Conservation (phyloP, 2,888 invertebrate species). For the Cynaeus angustus region DNA sequence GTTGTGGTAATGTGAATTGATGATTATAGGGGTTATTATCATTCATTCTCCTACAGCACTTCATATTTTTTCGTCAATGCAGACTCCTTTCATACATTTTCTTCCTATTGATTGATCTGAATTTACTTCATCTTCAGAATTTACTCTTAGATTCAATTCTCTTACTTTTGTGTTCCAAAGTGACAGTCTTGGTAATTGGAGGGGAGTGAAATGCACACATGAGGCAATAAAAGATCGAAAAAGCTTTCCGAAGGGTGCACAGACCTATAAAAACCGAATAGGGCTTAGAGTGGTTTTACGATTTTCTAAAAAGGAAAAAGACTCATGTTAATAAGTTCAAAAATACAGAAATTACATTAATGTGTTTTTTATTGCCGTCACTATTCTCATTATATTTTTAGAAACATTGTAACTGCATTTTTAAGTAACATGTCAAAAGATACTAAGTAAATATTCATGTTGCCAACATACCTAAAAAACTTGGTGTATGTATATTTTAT, state of each 20-base stretch:
- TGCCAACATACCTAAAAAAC: too few species aligned
- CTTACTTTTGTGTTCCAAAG: conserved; percentile 63
- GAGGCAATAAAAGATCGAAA: conserved; percentile 54
- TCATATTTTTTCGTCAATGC: background rate
- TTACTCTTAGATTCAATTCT: conserved; percentile 54
- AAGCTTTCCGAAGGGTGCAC: conserved; percentile 45
- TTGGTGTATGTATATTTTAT: too few species aligned
- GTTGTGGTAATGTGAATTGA: conserved; percentile 32
- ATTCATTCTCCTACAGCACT: background rate
- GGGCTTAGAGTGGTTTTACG: conserved; percentile 51
- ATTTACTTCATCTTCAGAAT: background rate
- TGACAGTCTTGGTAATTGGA: conserved; percentile 67
- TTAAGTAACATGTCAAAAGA: too few species aligned
- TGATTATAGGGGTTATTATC: conserved; percentile 30
- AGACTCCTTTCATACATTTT: background rate
- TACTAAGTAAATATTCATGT: too few species aligned
- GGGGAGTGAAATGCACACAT: conserved; percentile 58
- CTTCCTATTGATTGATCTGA: too few species aligned
- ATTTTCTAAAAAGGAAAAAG: conserved; percentile 39
- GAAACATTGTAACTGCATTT: too few species aligned
- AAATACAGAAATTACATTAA: conserved; percentile 2
- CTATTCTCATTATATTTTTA: too few species aligned
- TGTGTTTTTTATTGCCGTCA: too few species aligned
- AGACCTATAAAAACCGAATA: conserved; percentile 47
- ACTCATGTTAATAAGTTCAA: conserved; percentile 2